Evolutionary conservation across 2,888 invertebrate species (phyloP), one percentile per base, ranked within the genome.

Genomic region (Dicyrtoma fusca): DNA sequence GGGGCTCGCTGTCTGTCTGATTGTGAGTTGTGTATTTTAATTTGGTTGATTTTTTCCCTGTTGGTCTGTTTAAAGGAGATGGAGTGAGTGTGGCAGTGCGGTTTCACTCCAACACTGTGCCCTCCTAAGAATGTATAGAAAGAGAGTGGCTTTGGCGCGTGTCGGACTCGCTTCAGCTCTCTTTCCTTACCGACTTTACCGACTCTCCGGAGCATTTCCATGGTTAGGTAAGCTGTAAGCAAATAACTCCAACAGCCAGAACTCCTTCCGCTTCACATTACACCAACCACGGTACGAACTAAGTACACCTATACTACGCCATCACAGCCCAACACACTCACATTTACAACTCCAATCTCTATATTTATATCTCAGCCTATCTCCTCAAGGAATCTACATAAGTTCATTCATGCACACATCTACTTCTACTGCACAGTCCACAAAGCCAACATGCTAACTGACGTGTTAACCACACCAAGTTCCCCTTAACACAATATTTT

Each of bases 151-250:
- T 59, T 61, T 26, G 69, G 71, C 71, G 71, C 63, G 71, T 71
- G 71, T 71, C 71, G 64, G 70, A 49, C 55, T n/a, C 70, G 71
- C 64, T 64, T 61, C 57, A 69, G 42, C 21, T 44, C 61, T 1
- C 17, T 61, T 25, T 23, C 44, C 44, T 21, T 21, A 1, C 44
- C 13, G 17, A 61, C 25, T 26, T 61, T n/a, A 23, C 21, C 25
- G n/a, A 42, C 17, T n/a, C n/a, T n/a, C n/a, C 42, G 26, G 19
- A 61, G 11, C 13, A 61, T 34, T 34, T 34, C 34, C 34, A 34
- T 55, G 21, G 55, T 1, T 13, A 21, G 21, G 13, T 3, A 34
- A 34, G 55, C 55, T 59, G 1, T 25, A 59, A 14, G n/a, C n/a
- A 26, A 34, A 34, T 25, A 23, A 3, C 26, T 1, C 57, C 57